Evolutionary conservation across 2,888 invertebrate genomes (phyloP).

Genomic region (Rhagonycha fulva): DNA sequence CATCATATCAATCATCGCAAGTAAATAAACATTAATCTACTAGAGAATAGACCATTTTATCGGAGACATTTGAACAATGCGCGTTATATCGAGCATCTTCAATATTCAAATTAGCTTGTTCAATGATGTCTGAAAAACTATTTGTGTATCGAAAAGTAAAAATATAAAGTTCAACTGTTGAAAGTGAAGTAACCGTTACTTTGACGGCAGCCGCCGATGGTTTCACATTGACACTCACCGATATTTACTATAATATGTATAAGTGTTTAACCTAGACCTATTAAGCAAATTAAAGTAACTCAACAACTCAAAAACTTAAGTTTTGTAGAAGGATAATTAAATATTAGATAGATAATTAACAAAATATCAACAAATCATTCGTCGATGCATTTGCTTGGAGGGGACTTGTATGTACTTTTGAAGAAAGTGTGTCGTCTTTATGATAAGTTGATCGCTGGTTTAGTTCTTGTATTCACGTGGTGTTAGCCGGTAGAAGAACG

Average conservation of each 20-base stretch:
- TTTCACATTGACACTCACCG: background rate
- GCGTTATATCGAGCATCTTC: background rate
- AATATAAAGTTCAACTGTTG: background rate
- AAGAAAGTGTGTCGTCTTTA: conserved; percentile 51
- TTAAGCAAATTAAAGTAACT: background rate
- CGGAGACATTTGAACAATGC: background rate
- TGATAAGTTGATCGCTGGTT: conserved; percentile 47
- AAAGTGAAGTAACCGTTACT: conserved; percentile 4
- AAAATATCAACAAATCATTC: background rate
- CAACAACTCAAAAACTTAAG: background rate
- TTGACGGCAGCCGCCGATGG: background rate
- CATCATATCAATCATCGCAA: background rate
- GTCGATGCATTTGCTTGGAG: conserved; percentile 11
- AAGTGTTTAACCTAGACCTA: background rate
- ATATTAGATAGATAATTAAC: conserved; percentile 2
- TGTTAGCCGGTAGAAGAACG: conserved; percentile 43
- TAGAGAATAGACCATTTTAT: too few species aligned
- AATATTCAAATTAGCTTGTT: background rate
- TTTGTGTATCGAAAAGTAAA: background rate
- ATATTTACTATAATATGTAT: background rate
- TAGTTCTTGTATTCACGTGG: conserved; percentile 46
- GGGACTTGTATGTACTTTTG: conserved; percentile 7
- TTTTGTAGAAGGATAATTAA: background rate
- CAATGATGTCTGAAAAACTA: background rate
- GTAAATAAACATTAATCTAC: too few species aligned